Conservation (phyloP, 2,888 invertebrate species). For the Eudasyphora cyanicolor region DNA sequence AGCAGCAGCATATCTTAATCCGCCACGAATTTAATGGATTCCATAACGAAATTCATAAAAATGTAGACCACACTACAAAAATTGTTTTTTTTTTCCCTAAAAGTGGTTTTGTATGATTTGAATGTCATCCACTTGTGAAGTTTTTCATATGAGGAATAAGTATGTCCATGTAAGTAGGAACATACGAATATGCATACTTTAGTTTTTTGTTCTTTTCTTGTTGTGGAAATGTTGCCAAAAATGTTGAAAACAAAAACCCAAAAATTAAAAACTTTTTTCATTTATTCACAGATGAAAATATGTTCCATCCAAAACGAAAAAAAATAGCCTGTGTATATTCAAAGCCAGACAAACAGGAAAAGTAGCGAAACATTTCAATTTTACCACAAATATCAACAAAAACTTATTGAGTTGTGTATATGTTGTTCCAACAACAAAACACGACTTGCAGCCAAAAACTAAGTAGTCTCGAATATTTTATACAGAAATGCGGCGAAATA, state of each 20-base stretch:
- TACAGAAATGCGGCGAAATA: constrained; percentile 46
- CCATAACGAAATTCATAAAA: neutral
- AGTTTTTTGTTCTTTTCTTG: constrained; percentile 15
- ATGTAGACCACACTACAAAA: neutral
- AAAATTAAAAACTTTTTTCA: constrained; percentile 55
- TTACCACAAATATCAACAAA: constrained; percentile 30
- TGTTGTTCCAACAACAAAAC: constrained; percentile 32
- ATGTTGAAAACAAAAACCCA: constrained; percentile 29
- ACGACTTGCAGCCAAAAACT: constrained; percentile 41
- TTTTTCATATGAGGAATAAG: too few relatives aligned
- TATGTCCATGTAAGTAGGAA: constrained; percentile 40
- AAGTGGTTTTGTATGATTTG: constrained; percentile 64
- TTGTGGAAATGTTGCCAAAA: constrained; percentile 35
- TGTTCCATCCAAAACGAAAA: constrained; percentile 34
- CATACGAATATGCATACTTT: neutral
- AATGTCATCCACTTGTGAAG: constrained; percentile 69
- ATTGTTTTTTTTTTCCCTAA: constrained; percentile 33
- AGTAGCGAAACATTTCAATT: constrained; percentile 11
- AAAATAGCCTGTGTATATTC: constrained; percentile 44
- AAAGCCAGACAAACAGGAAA: constrained; percentile 55
- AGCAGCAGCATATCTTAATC: too few relatives aligned
- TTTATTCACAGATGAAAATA: constrained; percentile 46
- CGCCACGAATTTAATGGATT: neutral
- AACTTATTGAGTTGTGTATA: constrained; percentile 51
- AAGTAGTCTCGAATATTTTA: constrained; percentile 59